These are phyloP conservation scores for Pristionchus pacificus DNA, from an alignment of 1,140 invertebrate species.

Conservation along the genomic window DNA sequence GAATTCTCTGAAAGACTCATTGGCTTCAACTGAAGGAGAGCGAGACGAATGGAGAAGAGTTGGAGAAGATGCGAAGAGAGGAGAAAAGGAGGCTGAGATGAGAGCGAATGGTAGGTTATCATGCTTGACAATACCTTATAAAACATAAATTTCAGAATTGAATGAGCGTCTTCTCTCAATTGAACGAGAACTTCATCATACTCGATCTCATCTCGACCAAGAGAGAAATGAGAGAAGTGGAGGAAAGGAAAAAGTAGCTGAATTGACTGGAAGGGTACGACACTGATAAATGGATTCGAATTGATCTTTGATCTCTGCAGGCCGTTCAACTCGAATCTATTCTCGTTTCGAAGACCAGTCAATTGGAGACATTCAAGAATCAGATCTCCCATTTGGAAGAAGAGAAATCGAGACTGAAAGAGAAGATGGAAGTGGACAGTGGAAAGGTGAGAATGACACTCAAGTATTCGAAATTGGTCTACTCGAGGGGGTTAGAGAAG, in stretches of 20 bases:
- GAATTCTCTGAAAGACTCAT: not conserved
- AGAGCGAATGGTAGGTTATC: slow-evolving; percentile 1
- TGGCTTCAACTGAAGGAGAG: slow-evolving; percentile 6
- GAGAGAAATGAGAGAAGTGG: slow-evolving; percentile 16
- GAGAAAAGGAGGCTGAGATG: slow-evolving; percentile 14
- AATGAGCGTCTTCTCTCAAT: slow-evolving; percentile 5
- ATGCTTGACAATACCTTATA: too few species aligned
- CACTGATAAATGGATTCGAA: too few species aligned
- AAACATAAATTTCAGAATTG: slow-evolving; percentile 12
- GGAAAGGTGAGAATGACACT: not conserved
- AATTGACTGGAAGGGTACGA: slow-evolving; percentile 7
- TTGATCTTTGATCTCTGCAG: too few species aligned
- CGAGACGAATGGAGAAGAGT: slow-evolving; percentile 10
- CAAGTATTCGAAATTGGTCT: slow-evolving; percentile 7
- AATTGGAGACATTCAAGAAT: too few species aligned
- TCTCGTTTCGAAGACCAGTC: too few species aligned
- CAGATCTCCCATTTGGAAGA: too few species aligned
- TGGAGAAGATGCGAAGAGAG: slow-evolving; percentile 9
- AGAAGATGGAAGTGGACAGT: slow-evolving; percentile 26
- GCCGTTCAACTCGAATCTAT: too few species aligned
- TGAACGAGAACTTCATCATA: slow-evolving; percentile 10
- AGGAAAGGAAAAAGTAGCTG: slow-evolving; percentile 17
- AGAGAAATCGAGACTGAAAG: too few species aligned
- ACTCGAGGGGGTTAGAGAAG: slow-evolving; percentile 12
- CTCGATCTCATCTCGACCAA: slow-evolving; percentile 9